Base-by-base conservation (phyloP, 2,113 vertebrate species). In the Ammodytes dubius region DNA sequence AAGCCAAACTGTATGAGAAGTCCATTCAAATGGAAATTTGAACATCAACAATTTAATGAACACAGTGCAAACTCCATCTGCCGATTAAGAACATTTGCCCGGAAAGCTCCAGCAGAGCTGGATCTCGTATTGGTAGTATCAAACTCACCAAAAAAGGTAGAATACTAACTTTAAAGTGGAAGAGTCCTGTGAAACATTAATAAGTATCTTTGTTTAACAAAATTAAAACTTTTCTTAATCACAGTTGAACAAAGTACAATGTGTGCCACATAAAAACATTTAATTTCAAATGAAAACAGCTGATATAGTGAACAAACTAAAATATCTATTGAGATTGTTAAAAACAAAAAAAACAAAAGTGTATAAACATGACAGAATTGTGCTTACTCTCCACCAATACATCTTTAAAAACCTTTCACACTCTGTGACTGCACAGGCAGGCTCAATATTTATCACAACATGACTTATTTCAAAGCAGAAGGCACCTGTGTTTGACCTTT, bases 401-500 rank as follows among this genome's bases (percentile, higher is more conserved):
- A 61, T 4, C 69, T 19, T 71, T 35, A 47, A 10, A 7, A 56
- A 67, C 42, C 37, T 58, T 45, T 17, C 37, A 43, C 45, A 27
- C 10, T 35, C 10, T 53, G n/a, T 9, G 37, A 74, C 17, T 50
- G 27, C 54, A 73, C 64, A 74, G 27, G 77, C 72, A 40, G 49
- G 46, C 67, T 78, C 37, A 50, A 42, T 42, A 27, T 59, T 49
- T 45, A 1, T 68, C 57, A 77, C 12, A 49, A 15, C 10, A 43
- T 3, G 56, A 82, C 70, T 56, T 64, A 61, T 81, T 78, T 88
- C 61, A 74, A 77, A 73, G 79, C 81, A 68, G 74, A 91, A 93
- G 87, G 88, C 89, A 89, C 86, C 87, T 59, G 70, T 70, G 81
- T 87, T 88, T 74, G 2, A 60, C 70, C 57, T 71, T 43, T 17